A percentile compares a stretch with the other conserved stretches of the same genome.
Evolutionary conservation across 2,888 invertebrate species (phyloP).

Genomic region (Caradrina kadenii): DNA sequence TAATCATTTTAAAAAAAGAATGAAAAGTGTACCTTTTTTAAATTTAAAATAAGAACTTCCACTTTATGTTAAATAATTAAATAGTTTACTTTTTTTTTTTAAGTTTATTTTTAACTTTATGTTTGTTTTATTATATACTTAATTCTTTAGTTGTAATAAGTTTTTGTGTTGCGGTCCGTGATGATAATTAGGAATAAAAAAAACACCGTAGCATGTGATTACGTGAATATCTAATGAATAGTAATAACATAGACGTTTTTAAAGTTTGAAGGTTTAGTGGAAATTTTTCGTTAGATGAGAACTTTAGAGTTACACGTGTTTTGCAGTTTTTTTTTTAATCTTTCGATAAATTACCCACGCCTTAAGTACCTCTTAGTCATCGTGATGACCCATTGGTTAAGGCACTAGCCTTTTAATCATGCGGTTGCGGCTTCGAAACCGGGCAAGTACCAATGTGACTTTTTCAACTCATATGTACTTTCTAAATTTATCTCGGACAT

Average conservation of each 20-base stretch:
- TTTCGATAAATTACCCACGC: too few species aligned
- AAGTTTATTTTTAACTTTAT: not conserved
- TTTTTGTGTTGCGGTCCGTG: constrained; percentile 12
- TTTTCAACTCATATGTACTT: too few species aligned
- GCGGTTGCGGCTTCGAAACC: too few species aligned
- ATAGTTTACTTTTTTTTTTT: not conserved
- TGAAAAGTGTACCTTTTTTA: not conserved
- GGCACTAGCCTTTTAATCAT: too few species aligned
- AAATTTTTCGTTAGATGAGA: constrained; percentile 29
- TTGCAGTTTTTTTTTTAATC: not conserved
- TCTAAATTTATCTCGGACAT: too few species aligned
- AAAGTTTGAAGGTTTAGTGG: constrained; percentile 45
- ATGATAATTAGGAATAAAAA: constrained; percentile 32
- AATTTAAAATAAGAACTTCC: constrained; percentile 2
- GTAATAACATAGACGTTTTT: constrained; percentile 38
- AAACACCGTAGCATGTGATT: constrained; percentile 38
- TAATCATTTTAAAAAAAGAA: constrained; percentile 9
- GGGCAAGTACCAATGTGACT: too few species aligned
- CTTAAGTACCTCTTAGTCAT: too few species aligned
- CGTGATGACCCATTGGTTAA: too few species aligned
- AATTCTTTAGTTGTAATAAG: not conserved
- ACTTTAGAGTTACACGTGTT: not conserved
- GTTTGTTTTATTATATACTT: not conserved
- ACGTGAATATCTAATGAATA: constrained; percentile 49
- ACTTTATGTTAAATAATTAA: not conserved